Evolutionary conservation across 2,113 vertebrate species (phyloP).

Genomic region (Spea bombifrons): DNA sequence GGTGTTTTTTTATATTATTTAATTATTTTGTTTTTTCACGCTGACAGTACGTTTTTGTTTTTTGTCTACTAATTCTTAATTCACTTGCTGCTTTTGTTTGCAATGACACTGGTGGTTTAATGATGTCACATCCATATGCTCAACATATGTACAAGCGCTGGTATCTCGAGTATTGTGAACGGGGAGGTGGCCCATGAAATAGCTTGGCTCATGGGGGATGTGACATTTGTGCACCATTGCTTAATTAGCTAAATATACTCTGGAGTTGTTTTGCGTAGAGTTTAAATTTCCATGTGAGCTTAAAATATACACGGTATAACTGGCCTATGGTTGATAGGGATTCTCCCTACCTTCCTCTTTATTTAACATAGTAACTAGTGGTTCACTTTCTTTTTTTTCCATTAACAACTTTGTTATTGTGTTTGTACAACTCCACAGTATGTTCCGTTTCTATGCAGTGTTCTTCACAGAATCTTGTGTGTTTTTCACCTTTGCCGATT

Average conservation of each 20-base stretch:
- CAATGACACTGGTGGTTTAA: slow-evolving; percentile 56
- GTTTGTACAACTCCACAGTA: slow-evolving; percentile 73
- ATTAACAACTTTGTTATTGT: background rate
- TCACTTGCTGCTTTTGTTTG: slow-evolving; percentile 59
- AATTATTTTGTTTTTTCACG: slow-evolving; percentile 47
- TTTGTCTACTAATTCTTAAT: slow-evolving; percentile 60
- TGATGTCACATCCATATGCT: slow-evolving; percentile 71
- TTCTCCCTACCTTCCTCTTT: slow-evolving; percentile 38
- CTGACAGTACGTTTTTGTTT: slow-evolving; percentile 49
- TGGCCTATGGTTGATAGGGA: slow-evolving; percentile 33
- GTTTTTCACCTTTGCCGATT: slow-evolving; percentile 58
- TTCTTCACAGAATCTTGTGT: slow-evolving; percentile 63
- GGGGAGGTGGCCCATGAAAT: slow-evolving; percentile 59
- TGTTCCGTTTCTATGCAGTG: slow-evolving; percentile 67
- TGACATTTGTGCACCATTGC: slow-evolving; percentile 72
- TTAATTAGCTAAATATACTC: slow-evolving; percentile 88
- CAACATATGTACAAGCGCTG: slow-evolving; percentile 59
- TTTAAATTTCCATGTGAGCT: slow-evolving; percentile 57
- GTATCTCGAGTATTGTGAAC: slow-evolving; percentile 57
- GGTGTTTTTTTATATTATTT: slow-evolving; percentile 57
- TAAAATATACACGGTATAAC: slow-evolving; percentile 50
- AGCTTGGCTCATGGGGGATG: slow-evolving; percentile 67
- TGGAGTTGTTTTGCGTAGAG: slow-evolving; percentile 70
- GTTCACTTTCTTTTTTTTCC: background rate
- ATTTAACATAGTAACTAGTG: slow-evolving; percentile 48